Evolutionary conservation across 2,888 invertebrate genomes (phyloP), one percentile per base, ranked within the genome.

Genomic region (Halictus ligatus): DNA sequence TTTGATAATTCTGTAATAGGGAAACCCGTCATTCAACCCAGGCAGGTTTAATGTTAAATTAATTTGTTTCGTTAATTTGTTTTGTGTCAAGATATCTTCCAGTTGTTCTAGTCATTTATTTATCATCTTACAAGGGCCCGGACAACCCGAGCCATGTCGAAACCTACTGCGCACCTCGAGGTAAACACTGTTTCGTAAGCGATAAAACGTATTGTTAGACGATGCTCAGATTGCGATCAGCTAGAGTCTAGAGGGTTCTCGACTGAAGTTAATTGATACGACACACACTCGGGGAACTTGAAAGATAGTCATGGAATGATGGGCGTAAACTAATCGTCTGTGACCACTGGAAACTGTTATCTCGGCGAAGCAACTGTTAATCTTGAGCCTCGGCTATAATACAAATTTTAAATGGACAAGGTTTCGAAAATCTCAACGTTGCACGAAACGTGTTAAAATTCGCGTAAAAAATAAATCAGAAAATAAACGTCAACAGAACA

Each of bases 161-260:
- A 54, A 50, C 25, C 35, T 69, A 54, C 69, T 78, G 54, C 77
- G 40, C 69, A 69, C 77, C 50, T n/a, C 64, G 35, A 18, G 40
- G 77, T 69, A 69, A 78, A 78, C 77, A 69, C 40, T 40, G 77
- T 69, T 35, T 50, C 67, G 69, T 69, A 69, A 78, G 77, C 77
- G 69, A 69, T 78, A 69, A 54, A 69, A 25, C 69, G 40, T 40
- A 69, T 67, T 67, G 67, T 35, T 54, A 69, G 69, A 78, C 69
- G 50, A 69, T 40, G 50, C 40, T 50, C 69, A 77, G 50, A 77
- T 77, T 77, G 69, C 69, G 77, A 69, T 69, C 77, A 35, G 50
- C 25, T 10, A 4, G 21, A 50, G 50, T 18, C 50, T 10, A 0
- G 69, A 50, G 69, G 35, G 77, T 25, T 15, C 48, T 69, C 25